Evolutionary conservation across 2,113 vertebrate genomes (phyloP).

Genomic region (Isichthys henryi): DNA sequence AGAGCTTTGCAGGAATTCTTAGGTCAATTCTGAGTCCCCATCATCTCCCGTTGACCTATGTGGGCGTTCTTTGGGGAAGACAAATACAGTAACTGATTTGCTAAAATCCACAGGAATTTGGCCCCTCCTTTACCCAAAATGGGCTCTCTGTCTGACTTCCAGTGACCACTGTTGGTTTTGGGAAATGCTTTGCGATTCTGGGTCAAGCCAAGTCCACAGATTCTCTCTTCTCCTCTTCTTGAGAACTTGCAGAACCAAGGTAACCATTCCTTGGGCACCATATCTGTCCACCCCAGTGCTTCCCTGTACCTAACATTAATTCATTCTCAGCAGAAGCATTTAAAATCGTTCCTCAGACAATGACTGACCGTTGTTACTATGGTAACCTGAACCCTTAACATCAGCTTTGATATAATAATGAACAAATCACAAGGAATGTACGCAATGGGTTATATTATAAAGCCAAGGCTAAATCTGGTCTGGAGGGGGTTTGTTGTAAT

Average conservation of each 20-base stretch:
- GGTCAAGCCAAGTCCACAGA: background rate
- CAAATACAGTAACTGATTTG: background rate
- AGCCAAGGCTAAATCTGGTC: constrained; percentile 10
- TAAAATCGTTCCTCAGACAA: constrained; percentile 12
- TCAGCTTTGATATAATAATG: constrained; percentile 19
- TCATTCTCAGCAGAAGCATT: background rate
- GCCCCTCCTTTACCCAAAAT: background rate
- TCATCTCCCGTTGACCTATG: background rate
- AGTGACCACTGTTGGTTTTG: background rate
- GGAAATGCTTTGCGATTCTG: background rate
- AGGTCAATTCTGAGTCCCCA: background rate
- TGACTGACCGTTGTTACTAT: constrained; percentile 19
- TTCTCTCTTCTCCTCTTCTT: background rate
- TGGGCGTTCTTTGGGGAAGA: background rate
- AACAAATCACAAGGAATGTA: constrained; percentile 11
- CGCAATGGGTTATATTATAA: constrained; percentile 16
- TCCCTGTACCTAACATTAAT: background rate
- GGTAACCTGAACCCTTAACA: constrained; percentile 18
- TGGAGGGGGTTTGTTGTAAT: constrained; percentile 5
- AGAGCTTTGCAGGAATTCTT: background rate
- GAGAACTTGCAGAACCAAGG: background rate
- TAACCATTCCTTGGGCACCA: background rate
- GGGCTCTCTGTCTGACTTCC: background rate
- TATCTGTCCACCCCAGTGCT: background rate
- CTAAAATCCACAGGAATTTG: background rate